Conservation (phyloP, 2,797 vertebrate species). For the Sarcophilus harrisii region DNA sequence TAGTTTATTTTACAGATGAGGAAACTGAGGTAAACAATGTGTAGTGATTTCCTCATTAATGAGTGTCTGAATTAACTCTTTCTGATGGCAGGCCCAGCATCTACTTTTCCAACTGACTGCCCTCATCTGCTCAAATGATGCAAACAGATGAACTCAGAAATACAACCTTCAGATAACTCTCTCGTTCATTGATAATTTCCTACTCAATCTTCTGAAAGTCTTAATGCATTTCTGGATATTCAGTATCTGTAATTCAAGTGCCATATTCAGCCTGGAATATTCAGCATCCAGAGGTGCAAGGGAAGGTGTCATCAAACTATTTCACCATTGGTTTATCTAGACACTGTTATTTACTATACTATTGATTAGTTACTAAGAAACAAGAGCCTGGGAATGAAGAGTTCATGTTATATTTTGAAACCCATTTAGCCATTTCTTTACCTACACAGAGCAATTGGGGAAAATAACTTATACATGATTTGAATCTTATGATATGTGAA, state of each 20-base stretch:
- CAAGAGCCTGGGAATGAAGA: background rate
- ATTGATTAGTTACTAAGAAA: too few species aligned
- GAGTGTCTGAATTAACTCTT: too few species aligned
- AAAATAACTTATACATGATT: background rate
- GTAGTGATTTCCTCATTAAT: too few species aligned
- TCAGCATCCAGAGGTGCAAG: background rate
- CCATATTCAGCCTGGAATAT: background rate
- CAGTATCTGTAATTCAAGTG: background rate
- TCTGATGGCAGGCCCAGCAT: fast-evolving
- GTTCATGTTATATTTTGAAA: background rate
- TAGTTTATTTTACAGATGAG: too few species aligned
- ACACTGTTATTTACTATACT: too few species aligned
- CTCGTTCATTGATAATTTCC: background rate
- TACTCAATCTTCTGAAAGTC: background rate
- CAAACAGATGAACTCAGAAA: background rate
- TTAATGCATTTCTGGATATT: background rate
- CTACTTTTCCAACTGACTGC: too few species aligned
- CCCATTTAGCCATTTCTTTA: background rate
- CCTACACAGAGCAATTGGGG: background rate
- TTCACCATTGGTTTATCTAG: too few species aligned
- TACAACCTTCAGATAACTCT: background rate
- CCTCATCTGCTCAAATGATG: background rate
- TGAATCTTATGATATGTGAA: background rate
- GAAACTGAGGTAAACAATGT: too few species aligned
- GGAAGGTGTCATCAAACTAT: background rate